Conservation (phyloP, 2,113 vertebrate genomes). For the Mustela lutreola region DNA sequence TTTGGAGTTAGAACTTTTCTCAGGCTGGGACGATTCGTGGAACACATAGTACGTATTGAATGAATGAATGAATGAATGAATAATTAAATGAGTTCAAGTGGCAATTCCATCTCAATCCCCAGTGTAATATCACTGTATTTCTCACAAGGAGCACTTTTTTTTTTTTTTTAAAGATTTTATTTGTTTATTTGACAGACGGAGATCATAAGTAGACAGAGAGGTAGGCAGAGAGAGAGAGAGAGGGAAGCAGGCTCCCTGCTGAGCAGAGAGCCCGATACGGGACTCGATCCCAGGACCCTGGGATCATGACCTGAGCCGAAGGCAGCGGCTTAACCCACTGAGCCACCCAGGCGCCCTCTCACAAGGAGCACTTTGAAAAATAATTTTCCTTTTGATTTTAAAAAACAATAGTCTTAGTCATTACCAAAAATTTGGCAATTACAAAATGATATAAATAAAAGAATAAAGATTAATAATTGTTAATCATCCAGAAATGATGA, state of each 20-base stretch:
- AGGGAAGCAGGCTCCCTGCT: no score
- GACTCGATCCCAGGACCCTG: no score
- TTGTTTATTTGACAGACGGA: no score
- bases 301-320: no score
- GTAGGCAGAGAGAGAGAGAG: no score
- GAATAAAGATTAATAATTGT: conserved; percentile 10
- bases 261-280: no score
- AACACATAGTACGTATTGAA: conserved; percentile 27
- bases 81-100: conserved; percentile 22
- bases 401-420: conserved; percentile 20
- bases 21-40: neutral
- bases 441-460: neutral
- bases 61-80: neutral
- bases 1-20: conserved; percentile 64
- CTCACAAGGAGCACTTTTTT: conserved; percentile 1
- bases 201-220: no score
- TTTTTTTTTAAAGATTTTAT: no score
- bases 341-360: neutral
- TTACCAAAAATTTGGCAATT: conserved; percentile 29
- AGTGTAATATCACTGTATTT: neutral
- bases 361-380: conserved; percentile 25
- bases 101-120: neutral
- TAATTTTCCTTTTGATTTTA: conserved; percentile 41
- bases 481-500: neutral
- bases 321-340: no score